These are phyloP conservation scores for Paraescarpia echinospica DNA, from an alignment of 1,140 invertebrate genomes.

Conservation along the genomic window DNA sequence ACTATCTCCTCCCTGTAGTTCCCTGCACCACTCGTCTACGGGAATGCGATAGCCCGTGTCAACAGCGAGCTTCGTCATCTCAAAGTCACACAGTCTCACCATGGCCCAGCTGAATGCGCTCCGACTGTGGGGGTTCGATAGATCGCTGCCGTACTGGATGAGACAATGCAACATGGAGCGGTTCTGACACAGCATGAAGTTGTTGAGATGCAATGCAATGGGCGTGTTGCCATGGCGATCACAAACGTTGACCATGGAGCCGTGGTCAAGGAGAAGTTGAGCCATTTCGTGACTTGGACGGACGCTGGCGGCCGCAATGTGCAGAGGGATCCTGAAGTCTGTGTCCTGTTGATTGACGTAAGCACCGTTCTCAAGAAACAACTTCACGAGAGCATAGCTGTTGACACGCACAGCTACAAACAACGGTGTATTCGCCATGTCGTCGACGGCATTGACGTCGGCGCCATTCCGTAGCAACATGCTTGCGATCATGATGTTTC, in stretches of 20 bases:
- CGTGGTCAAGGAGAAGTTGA: slow-evolving; percentile 7
- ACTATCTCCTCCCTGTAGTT: neutral
- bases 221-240: slow-evolving; percentile 12
- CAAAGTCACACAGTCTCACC: neutral
- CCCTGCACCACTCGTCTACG: neutral
- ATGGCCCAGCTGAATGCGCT: slow-evolving; percentile 5
- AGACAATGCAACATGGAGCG: neutral
- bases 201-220: neutral
- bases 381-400: neutral
- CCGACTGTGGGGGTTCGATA: neutral
- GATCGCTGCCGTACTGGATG: neutral
- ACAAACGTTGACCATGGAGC: neutral
- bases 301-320: slow-evolving; percentile 3
- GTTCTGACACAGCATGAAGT: slow-evolving; percentile 10
- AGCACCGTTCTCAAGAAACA: neutral
- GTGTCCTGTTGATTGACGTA: neutral
- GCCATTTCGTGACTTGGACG: neutral
- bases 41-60: neutral
- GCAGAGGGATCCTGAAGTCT: neutral
- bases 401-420: slow-evolving; percentile 10
- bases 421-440: neutral
- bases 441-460: neutral
- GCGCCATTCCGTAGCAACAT: neutral
- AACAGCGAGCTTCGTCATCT: slow-evolving; percentile 1
- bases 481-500: neutral